Percentiles rank a stretch among this genome's conserved stretches.
phyloP scores from a whole-genome alignment of 2,888 invertebrate species.

The Cosmia trapezina region DNA sequence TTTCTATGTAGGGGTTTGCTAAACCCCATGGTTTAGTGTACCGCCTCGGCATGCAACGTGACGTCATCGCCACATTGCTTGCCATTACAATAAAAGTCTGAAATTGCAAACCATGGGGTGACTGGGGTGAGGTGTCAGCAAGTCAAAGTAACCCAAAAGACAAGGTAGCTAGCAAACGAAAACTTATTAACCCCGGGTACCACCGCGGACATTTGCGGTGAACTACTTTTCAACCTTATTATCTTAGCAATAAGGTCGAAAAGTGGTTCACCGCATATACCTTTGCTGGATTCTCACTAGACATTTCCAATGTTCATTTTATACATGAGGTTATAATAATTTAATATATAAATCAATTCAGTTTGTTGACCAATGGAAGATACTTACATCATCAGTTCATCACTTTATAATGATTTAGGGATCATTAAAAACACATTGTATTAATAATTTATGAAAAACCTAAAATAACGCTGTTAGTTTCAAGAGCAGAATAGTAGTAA shows the following conservation, averaged over 20 bases:
- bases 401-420: slow-evolving; percentile 4
- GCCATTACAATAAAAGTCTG: not conserved
- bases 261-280: too few species aligned
- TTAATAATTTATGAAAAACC: slow-evolving; percentile 27
- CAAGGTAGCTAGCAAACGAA: not conserved
- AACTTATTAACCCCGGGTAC: not conserved
- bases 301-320: not conserved
- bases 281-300: not conserved
- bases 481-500: too few species aligned
- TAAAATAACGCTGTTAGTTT: slow-evolving; percentile 3
- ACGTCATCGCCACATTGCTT: not conserved
- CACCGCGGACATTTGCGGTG: too few species aligned
- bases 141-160: not conserved
- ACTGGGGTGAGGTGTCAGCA: not conserved
- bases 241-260: too few species aligned
- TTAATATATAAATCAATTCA: slow-evolving; percentile 44
- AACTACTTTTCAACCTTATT: too few species aligned
- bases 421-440: slow-evolving; percentile 17
- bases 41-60: not conserved
- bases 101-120: not conserved
- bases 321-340: not conserved
- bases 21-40: not conserved
- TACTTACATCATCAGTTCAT: too few species aligned
- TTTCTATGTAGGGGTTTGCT: not conserved
- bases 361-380: not conserved